Percentiles rank a stretch among this genome's conserved stretches.
phyloP scores from a whole-genome alignment of 2,797 vertebrate species.

The Paguma larvata region DNA sequence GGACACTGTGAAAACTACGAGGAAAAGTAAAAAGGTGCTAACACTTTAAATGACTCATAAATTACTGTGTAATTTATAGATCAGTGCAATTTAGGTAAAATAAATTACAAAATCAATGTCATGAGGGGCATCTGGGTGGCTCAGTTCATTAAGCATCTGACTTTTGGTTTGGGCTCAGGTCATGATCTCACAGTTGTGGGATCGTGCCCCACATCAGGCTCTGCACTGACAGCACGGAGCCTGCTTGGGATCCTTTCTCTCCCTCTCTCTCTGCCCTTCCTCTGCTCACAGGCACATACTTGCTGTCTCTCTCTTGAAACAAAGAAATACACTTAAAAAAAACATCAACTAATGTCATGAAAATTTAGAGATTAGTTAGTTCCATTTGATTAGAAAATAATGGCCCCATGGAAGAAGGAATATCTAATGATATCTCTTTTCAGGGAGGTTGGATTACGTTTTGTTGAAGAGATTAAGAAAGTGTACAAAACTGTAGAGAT shows the following conservation, averaged over 20 bases:
- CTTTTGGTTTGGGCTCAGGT: too few species aligned
- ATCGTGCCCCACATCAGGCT: too few species aligned
- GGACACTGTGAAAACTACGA: background rate
- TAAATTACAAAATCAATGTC: background rate
- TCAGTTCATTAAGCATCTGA: too few species aligned
- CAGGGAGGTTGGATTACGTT: background rate
- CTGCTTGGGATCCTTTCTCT: too few species aligned
- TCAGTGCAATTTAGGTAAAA: background rate
- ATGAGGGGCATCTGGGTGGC: background rate
- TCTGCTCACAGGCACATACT: too few species aligned
- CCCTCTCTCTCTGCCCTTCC: too few species aligned
- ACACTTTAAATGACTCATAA: background rate
- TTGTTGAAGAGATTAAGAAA: background rate
- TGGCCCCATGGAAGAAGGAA: background rate
- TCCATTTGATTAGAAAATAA: background rate
- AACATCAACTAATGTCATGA: background rate
- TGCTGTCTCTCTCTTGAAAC: too few species aligned
- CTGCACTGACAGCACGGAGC: too few species aligned
- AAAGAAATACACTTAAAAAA: too few species aligned
- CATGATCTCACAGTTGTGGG: too few species aligned
- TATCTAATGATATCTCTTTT: background rate
- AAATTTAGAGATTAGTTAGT: background rate
- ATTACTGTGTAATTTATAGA: background rate
- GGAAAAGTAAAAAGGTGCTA: background rate
- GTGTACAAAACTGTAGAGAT: background rate